A percentile compares a stretch with the other conserved stretches of the same genome.
phyloP scores from a whole-genome alignment of 2,113 vertebrate species.

The Caretta caretta region DNA sequence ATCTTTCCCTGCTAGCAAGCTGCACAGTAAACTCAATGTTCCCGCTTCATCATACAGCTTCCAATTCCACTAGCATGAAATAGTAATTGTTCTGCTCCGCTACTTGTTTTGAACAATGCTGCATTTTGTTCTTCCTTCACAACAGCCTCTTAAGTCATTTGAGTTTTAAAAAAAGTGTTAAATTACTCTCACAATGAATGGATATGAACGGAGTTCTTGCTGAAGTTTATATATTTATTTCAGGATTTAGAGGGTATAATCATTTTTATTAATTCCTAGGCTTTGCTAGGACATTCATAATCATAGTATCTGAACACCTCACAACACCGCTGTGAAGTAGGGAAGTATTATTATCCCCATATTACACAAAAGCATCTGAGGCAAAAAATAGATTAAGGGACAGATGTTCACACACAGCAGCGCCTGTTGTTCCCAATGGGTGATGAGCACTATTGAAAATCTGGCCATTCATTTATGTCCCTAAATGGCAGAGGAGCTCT shows the following conservation, averaged over 20 bases:
- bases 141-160: slow-evolving; percentile 60
- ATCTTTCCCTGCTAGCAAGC: slow-evolving; percentile 24
- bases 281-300: neutral
- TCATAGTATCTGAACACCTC: slow-evolving; percentile 21
- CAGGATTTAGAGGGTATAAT: slow-evolving; percentile 48
- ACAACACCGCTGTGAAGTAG: neutral
- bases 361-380: neutral
- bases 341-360: neutral
- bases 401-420: neutral
- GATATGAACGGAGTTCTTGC: slow-evolving; percentile 28
- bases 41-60: slow-evolving; percentile 55
- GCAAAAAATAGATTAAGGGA: neutral
- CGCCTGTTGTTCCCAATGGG: neutral
- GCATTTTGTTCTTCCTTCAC: slow-evolving; percentile 51
- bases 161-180: slow-evolving; percentile 20
- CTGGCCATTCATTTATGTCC: slow-evolving; percentile 18
- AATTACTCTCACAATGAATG: slow-evolving; percentile 31
- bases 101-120: slow-evolving; percentile 68
- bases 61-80: slow-evolving; percentile 60
- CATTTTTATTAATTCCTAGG: slow-evolving; percentile 42
- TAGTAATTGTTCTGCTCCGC: slow-evolving; percentile 64
- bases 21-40: slow-evolving; percentile 44
- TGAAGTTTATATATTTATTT: slow-evolving; percentile 41
- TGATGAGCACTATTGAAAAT: neutral
- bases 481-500: neutral